phyloP scores from a whole-genome alignment of 2,888 invertebrate species.

The Pasiphila rectangulata region DNA sequence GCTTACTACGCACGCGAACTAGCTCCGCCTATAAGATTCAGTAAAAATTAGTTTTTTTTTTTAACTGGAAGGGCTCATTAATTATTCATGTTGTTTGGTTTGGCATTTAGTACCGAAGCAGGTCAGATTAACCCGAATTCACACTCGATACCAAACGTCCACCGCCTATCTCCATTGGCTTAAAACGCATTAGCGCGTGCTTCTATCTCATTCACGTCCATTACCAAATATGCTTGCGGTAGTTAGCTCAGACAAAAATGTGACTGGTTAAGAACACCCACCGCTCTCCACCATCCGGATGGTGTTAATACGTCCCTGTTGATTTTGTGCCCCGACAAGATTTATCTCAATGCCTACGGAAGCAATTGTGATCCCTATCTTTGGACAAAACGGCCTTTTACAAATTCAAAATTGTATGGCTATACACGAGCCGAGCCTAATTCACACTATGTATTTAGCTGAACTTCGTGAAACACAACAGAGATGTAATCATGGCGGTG shows the following conservation, averaged over 20 bases:
- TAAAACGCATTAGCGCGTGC: slow-evolving; percentile 37
- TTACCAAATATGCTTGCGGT: slow-evolving; percentile 61
- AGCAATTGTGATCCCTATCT: slow-evolving; percentile 55
- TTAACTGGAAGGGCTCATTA: too few relatives aligned
- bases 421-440: slow-evolving; percentile 57
- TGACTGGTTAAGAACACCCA: slow-evolving; percentile 75
- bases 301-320: slow-evolving; percentile 75
- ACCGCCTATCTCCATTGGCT: slow-evolving; percentile 24
- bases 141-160: slow-evolving; percentile 19
- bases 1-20: too few relatives aligned
- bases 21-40: too few relatives aligned
- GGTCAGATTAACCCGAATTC: slow-evolving; percentile 19
- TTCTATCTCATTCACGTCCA: slow-evolving; percentile 46
- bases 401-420: slow-evolving; percentile 28
- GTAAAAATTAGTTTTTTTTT: too few relatives aligned
- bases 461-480: slow-evolving; percentile 75
- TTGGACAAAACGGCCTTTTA: slow-evolving; percentile 27
- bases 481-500: slow-evolving; percentile 70
- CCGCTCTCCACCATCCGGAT: slow-evolving; percentile 64
- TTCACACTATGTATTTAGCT: slow-evolving; percentile 77
- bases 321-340: slow-evolving; percentile 62
- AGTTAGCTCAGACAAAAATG: slow-evolving; percentile 61
- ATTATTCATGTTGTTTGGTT: too few relatives aligned
- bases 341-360: slow-evolving; percentile 42
- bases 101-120: slow-evolving; percentile 12